Base-by-base conservation (phyloP, 2,113 vertebrate species). In the Noctilio leporinus region DNA sequence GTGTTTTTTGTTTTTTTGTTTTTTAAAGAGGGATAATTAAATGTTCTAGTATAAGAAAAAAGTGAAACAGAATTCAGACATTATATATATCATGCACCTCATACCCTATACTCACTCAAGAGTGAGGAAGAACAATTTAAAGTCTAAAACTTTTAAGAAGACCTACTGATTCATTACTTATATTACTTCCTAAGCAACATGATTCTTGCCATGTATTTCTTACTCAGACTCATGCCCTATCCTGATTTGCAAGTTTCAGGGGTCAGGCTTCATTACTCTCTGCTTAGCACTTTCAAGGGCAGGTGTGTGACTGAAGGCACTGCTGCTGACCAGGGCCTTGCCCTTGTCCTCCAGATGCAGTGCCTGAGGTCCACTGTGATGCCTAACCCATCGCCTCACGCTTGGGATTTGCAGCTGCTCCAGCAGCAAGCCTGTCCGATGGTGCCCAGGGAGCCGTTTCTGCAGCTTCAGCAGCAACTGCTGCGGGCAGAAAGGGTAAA, bases 401-500 rank as follows among this genome's bases (percentile, higher is more conserved):
- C 93, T 47, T 86, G 92, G 84, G 98, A 98, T 82, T 94, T 95
- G 78, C 97, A 94, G 86, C 93, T 91, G 94, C 97, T 98, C 96
- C 98, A 96, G 97, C 98, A 98, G 97, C 98, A 94, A 51, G 97
- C 97, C 98, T 98, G 98, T 93, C 98, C 98, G 2, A 38, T 97
- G 92, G 98, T 99, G 96, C 99, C 99, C 86, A 98, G 97, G 67
- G 99, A 99, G 1, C 99, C 99, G 91, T 98, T 98, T 97, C 97
- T 98, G 93, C 98, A 98, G 97, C 98, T 98, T 91, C 98, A 98
- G 6, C 98, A 98, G n/a, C 98, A 98, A 97, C 98, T 99, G 82
- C 97, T 98, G 1, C 99, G 98, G 62, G 98, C 98, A 0, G 99
- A 99, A 86, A 97, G 98, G 96, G 98, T 98, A 45, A 98, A 97